Base-by-base conservation (phyloP, 2,888 invertebrate species). In the Chymomyza procnemis region DNA sequence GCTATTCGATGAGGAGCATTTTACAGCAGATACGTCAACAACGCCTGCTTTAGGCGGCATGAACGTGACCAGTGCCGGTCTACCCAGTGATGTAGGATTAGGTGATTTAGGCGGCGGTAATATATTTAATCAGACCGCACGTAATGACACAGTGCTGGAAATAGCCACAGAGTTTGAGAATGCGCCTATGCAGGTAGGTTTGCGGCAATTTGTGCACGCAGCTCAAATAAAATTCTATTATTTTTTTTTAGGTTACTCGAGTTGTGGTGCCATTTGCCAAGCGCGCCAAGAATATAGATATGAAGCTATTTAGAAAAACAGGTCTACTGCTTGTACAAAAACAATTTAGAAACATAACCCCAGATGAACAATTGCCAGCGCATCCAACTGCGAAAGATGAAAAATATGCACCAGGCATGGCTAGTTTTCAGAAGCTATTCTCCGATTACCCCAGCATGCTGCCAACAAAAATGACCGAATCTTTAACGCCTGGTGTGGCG, bases 261-360 rank as follows among this genome's bases (percentile, higher is more conserved):
- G 93, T 94, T 57, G 93, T 94, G 82, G 95, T 97, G 70, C 93
- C 94, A 0, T 97, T 96, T 89, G 96, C 97, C 4, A 94, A 94
- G 90, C 93, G 94, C 64, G 96, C 97, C 4, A 97, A 97, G 88
- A 95, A 95, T 67, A 94, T 97, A 52, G 96, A 97, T 86, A 97
- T 97, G 94, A 95, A 95, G 83, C 94, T 94, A 87, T 90, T 97
- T 55, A 97, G 97, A 88, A 91, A 92, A n/a, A 93, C 93, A 62
- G 94, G 96, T 72, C 96, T 96, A 94, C 92, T 92, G 50, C 89
- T 94, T 73, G 90, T 96, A 8, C 79, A 82, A 41, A 84, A 79
- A 12, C 89, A 90, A 67, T 62, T 90, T 48, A 66, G 80, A 1
- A 77, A 64, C 18, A 63, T 67, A 14, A 54, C 75, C 1, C 14